phyloP scores from a whole-genome alignment of 53 echinoderm and acorn worm genomes.

The Zoroaster sp. region DNA sequence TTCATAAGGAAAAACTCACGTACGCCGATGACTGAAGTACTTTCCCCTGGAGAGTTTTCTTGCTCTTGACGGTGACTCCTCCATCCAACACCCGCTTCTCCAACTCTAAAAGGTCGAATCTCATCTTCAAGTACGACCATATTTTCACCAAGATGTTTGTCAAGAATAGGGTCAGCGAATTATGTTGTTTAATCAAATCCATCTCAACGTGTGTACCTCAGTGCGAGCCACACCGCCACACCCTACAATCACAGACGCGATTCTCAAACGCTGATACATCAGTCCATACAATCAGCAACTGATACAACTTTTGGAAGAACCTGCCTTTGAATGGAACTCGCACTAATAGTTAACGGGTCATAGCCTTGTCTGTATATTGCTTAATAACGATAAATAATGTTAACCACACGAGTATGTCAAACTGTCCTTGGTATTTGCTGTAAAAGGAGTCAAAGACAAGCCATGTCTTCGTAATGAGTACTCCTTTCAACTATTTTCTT shows the following conservation, averaged over 20 bases:
- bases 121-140: conserved; percentile 61
- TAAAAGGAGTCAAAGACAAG: too few relatives aligned
- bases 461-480: too few relatives aligned
- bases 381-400: too few relatives aligned
- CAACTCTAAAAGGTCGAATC: conserved; percentile 62
- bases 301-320: not conserved
- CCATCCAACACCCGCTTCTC: conserved; percentile 61
- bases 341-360: too few relatives aligned
- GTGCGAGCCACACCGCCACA: conserved; percentile 65
- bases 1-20: conserved; percentile 64
- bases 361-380: too few relatives aligned
- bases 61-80: conserved; percentile 72
- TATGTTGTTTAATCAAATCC: conserved; percentile 77
- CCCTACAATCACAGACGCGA: conserved; percentile 58
- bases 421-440: too few relatives aligned
- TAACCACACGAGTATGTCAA: too few relatives aligned
- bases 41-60: conserved; percentile 68
- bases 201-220: conserved; percentile 62
- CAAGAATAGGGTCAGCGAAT: conserved; percentile 2
- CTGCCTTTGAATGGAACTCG: conserved; percentile 11
- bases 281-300: conserved; percentile 64
- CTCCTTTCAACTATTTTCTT: too few relatives aligned
- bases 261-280: conserved; percentile 53
- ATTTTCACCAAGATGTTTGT: conserved; percentile 50
- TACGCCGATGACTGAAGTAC: conserved; percentile 65